Base-by-base conservation (phyloP, 1,140 invertebrate species). In the Scaptodrosophila lebanonensis region DNA sequence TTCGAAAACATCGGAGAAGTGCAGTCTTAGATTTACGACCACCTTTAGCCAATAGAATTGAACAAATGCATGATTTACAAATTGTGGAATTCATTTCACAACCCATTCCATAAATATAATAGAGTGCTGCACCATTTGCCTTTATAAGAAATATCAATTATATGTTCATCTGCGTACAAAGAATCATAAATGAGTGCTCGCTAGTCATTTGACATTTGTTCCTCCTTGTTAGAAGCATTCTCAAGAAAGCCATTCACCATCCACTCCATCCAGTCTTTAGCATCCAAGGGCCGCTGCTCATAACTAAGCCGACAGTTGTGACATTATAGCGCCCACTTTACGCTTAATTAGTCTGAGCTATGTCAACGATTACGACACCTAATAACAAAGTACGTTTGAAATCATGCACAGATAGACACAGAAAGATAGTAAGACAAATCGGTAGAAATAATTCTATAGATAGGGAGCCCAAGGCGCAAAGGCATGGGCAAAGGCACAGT, bases 341-440 rank as follows among this genome's bases (percentile, higher is more conserved):
- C 68, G 73, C 75, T 57, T 68, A 82, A 79, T 79, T 79, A 69
- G 73, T 64, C 68, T 73, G 68, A 79, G 64, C 73, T 71, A 67
- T 77, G 73, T 79, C 75, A 61, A 69, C 60, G 73, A 79, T 73
- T 79, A 69, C 73, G 75, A 79, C 73, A 79, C 75, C 75, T 65
- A 65, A 77, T 51, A 68, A 64, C 48, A 66, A 63, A 48, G 50
- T 42, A 32, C 20, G 27, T 57, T 51, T 8, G 22, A 25, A 25
- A 25, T 25, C 22, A 25, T 25, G 22, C 22, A 8, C 47, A 60
- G 32, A 56, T 62, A 64, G 48, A 59, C 45, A 52, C 49, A 44
- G 35, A 58, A 33, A 50, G 57, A 52, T 40, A 57, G 36, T 8
- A 4, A 25, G 22, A 25, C 8, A 25, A 25, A 25, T 25, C 22